Evolutionary conservation across 2,888 invertebrate species (phyloP).

Genomic region (Apodemia zela): DNA sequence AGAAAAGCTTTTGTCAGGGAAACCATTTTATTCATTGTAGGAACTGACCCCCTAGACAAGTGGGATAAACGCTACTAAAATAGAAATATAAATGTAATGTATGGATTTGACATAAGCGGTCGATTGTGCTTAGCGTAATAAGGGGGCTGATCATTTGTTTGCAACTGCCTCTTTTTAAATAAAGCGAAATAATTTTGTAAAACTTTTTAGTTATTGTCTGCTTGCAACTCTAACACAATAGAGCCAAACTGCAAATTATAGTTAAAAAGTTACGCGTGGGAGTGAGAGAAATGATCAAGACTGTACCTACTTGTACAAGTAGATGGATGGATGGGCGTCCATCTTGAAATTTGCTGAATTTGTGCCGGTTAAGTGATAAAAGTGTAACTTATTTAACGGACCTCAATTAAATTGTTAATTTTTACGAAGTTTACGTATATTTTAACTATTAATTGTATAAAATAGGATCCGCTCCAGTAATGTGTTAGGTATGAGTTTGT

Average conservation of each 20-base stretch:
- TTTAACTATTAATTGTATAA: conserved; percentile 67
- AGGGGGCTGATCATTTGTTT: too few species aligned
- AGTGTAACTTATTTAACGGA: conserved; percentile 72
- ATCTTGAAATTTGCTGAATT: conserved; percentile 88
- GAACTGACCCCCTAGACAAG: too few species aligned
- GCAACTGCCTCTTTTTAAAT: background rate
- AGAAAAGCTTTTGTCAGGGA: too few species aligned
- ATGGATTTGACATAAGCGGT: too few species aligned
- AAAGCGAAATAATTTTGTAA: background rate
- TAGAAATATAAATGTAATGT: too few species aligned
- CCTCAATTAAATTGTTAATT: conserved; percentile 68
- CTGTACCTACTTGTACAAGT: conserved; percentile 31
- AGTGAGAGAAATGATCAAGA: conserved; percentile 23
- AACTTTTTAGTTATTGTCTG: background rate
- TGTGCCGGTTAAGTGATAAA: conserved; percentile 86
- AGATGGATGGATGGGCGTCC: conserved; percentile 85
- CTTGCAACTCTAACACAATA: background rate
- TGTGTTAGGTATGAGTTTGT: conserved; percentile 85
- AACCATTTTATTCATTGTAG: too few species aligned
- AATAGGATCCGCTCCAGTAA: conserved; percentile 83
- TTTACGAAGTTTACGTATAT: conserved; percentile 72
- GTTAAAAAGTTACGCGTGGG: conserved; percentile 6
- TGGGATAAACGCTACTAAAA: too few species aligned
- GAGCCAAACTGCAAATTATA: conserved; percentile 3
- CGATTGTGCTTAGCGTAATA: too few species aligned